A percentile compares a stretch with the other conserved stretches of the same genome.
These are phyloP conservation scores for Semaprochilodus insignis DNA, from an alignment of 2,797 vertebrate species.

Conservation along the genomic window DNA sequence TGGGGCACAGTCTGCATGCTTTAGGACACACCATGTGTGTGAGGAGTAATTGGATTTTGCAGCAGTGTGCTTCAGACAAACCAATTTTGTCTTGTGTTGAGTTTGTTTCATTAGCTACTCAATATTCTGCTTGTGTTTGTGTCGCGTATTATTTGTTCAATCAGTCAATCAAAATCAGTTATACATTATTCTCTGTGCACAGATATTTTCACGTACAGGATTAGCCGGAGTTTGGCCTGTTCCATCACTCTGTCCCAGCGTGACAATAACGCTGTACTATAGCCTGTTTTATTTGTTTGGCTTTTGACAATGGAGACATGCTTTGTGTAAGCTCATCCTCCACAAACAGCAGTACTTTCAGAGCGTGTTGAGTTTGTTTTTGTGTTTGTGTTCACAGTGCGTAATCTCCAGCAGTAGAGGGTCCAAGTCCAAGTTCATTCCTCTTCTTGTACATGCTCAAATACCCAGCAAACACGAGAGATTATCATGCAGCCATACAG, in stretches of 20 bases:
- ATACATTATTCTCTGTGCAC: neutral
- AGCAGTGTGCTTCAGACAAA: neutral
- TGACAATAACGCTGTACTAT: neutral
- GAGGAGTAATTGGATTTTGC: conserved; percentile 20
- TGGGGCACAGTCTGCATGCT: neutral
- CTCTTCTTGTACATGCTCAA: neutral
- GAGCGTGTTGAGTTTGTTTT: neutral
- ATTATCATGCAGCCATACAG: neutral
- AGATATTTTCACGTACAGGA: conserved; percentile 1
- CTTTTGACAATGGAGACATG: neutral
- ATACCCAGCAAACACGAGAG: neutral
- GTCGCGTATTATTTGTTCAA: neutral
- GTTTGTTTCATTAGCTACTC: conserved; percentile 13
- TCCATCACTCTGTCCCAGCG: neutral
- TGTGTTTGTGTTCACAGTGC: neutral
- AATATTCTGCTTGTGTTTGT: conserved; percentile 12
- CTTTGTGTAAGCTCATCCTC: neutral
- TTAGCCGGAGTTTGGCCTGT: neutral
- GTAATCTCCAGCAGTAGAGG: conserved; percentile 10
- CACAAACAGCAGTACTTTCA: neutral
- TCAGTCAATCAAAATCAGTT: neutral
- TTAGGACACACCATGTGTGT: neutral
- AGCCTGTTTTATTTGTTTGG: neutral
- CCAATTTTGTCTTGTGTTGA: conserved; percentile 6
- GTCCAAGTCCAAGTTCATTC: conserved; percentile 23